phyloP scores from a whole-genome alignment of 2,113 vertebrate genomes.

The Calidris pygmaea region DNA sequence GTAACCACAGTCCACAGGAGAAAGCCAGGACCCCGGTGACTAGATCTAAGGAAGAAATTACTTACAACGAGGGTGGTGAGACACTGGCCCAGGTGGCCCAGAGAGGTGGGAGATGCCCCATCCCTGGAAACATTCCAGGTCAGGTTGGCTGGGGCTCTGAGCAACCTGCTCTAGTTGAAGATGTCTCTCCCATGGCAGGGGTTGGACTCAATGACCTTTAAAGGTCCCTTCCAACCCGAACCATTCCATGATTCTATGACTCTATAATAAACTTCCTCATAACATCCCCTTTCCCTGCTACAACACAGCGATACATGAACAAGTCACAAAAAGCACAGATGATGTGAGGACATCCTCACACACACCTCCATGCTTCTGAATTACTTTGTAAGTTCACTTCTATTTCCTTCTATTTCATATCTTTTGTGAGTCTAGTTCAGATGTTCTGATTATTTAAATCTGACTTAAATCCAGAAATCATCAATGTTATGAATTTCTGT shows the following conservation, averaged over 20 bases:
- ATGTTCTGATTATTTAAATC: background rate
- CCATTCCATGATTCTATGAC: background rate
- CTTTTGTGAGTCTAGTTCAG: background rate
- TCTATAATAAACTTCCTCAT: background rate
- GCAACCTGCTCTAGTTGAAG: background rate
- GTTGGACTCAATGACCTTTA: background rate
- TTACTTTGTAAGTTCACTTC: background rate
- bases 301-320: background rate
- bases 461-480: background rate
- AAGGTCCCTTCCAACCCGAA: background rate
- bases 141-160: background rate
- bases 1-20: accelerated
- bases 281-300: background rate
- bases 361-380: background rate
- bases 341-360: background rate
- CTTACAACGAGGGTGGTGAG: background rate
- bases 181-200: background rate
- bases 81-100: background rate
- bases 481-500: background rate
- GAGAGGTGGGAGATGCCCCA: background rate
- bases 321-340: background rate
- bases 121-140: background rate
- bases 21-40: background rate
- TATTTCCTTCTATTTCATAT: background rate
- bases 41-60: background rate